Base-by-base conservation (phyloP, 2,888 invertebrate genomes). In the Eupeodes latifasciatus region DNA sequence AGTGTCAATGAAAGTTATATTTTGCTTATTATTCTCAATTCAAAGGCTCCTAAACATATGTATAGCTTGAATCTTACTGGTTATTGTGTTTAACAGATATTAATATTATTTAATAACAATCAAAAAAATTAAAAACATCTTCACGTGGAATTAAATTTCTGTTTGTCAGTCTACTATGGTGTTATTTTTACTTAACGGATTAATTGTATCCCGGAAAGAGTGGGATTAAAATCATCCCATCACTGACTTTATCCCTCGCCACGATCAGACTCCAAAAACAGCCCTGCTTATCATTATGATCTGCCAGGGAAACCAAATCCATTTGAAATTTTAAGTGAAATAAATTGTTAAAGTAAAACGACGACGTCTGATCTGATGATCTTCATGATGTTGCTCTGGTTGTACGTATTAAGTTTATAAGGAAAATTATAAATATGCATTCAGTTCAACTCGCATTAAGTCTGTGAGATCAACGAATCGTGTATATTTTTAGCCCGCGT, bases 261-360 rank as follows among this genome's bases (percentile, higher is more conserved):
- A 40, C 12, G 19, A 2, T 11, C 12, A 71, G 49, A 67, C 34
- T 11, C 34, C 40, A 40, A 59, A 36, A 11, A 0, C 4, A n/a
- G 5, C 40, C 40, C 27, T 59, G 79, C 75, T 62, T 57, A 75
- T 66, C 84, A 76, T 77, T 80, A 74, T 77, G 27, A 47, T 76
- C 64, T 53, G 51, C 61, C 49, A 14, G 53, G 59, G 69, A 51
- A 69, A 62, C n/a, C 12, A 47, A 36, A 80, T 55, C 59, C 57
- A 61, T 59, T 79, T 72, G 59, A 59, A 67, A 67, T 81, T 61
- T 87, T 84, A 83, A 87, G 84, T 87, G 84, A 87, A 84, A 84
- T 84, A 87, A 87, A 87, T 87, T 87, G 76, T 83, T 51, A 16
- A 34, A 77, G 81, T 84, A 80, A 80, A 81, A 66, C 57, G 57